A percentile compares a stretch with the other conserved stretches of the same genome.
phyloP scores from a whole-genome alignment of 2,888 invertebrate genomes.

The Dicyrtomina minuta region DNA sequence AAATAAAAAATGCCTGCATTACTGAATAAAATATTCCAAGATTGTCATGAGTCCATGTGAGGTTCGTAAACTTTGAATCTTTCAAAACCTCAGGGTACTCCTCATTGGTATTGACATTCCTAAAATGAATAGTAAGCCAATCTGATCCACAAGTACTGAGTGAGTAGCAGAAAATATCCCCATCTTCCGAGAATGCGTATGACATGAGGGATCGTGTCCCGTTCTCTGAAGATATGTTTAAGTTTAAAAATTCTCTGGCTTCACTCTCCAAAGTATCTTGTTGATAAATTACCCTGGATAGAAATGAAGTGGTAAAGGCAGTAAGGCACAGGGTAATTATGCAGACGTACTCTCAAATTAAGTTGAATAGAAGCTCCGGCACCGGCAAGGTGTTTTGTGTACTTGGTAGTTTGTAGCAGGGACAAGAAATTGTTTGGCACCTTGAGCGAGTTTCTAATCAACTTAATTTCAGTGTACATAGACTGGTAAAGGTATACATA shows the following conservation, averaged over 20 bases:
- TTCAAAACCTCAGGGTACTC: constrained; percentile 83
- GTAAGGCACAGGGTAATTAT: background rate
- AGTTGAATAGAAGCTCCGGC: background rate
- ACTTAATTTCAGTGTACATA: too few species aligned
- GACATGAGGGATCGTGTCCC: constrained; percentile 79
- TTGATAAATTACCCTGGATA: constrained; percentile 71
- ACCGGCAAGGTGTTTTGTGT: background rate
- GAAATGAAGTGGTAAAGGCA: too few species aligned
- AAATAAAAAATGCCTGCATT: too few species aligned
- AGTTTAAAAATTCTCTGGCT: constrained; percentile 84
- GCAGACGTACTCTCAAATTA: background rate
- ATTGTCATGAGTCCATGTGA: constrained; percentile 93
- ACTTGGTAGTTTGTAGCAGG: too few species aligned
- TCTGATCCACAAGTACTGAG: constrained; percentile 96
- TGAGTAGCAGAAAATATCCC: constrained; percentile 79
- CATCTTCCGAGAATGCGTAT: constrained; percentile 84
- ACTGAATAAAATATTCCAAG: constrained; percentile 93
- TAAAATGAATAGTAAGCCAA: constrained; percentile 87
- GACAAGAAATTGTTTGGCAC: too few species aligned
- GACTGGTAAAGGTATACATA: too few species aligned
- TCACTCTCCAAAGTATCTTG: constrained; percentile 76
- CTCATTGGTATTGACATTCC: constrained; percentile 72
- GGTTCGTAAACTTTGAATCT: constrained; percentile 85
- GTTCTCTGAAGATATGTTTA: constrained; percentile 86
- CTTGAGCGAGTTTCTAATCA: too few species aligned